Evolutionary conservation across 2,113 vertebrate genomes (phyloP), one percentile per base, ranked within the genome.

Genomic region (Microtus richardsoni): DNA sequence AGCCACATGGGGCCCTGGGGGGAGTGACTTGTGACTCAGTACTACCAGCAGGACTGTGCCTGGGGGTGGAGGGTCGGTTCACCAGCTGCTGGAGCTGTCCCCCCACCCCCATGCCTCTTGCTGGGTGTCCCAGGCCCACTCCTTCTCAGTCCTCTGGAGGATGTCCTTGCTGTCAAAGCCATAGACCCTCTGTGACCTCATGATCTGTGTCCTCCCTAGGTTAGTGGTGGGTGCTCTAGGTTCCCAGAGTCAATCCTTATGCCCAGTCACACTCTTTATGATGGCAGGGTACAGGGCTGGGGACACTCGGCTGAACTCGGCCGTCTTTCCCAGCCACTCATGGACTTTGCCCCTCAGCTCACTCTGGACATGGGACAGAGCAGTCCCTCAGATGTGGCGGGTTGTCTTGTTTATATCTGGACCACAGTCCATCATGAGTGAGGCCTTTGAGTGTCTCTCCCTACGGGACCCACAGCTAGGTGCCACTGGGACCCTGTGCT

Each of bases 351-450:
- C 21, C 33, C 54, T 0, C 41, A 58, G 26, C 8, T 13, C 47
- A 49, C 21, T 47, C 60, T 13, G 1, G 8, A 0, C 12, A 16
- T 0, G 10, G 3, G 2, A 11, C 30, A 30, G 68, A 73, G 16
- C 4, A 17, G 0, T 12, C 1, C 6, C 4, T 6, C 14, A 4
- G 26, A 36, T 0, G 0, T 26, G 1, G 13, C 3, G 3, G 16
- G 3, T 2, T 41, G 62, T 13, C 5, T 36, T 70, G 44, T 36
- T 68, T 52, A 68, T 33, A 21, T 36, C 44, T 52, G 11, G 19
- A 52, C 12, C 66, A 36, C 30, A 52, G 21, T 36, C 66, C 33
- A 24, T 36, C 21, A 24, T 87, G 84, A 52, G 17, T 39, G 44
- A 66, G 39, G 26, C 62, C 39, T 89, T 49, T 82, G 52, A 30